Base-by-base conservation (phyloP, 2,888 invertebrate species). In the Lasioglossum marginatum region DNA sequence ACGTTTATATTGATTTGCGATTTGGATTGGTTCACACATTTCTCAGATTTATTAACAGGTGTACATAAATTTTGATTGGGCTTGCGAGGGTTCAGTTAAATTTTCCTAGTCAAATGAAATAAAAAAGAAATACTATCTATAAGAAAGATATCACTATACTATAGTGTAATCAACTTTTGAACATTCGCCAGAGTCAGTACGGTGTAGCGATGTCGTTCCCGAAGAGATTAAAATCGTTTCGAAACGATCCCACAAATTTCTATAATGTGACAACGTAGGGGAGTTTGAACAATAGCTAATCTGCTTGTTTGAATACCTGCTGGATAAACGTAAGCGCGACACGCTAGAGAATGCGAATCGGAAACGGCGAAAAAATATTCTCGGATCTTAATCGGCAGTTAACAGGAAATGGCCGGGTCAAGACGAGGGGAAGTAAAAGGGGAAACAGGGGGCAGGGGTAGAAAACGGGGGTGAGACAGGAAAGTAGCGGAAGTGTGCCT, bases 361-460 rank as follows among this genome's bases (percentile, higher is more conserved):
- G 57, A 31, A 27, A 40, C 8, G 43, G 71, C 4, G 19, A 66
- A 72, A 40, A 40, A 70, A 70, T n/a, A 70, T 70, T 40, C 77
- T 66, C 75, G 40, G 70, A 27, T 27, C 19, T 84, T 74, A 87
- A 91, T 91, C 86, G 89, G 63, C 45, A 70, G 31, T 86, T 70
- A 72, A 45, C 27, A 48, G 48, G 37, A 77, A 77, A 66, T n/a
- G n/a, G 57, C n/a, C 45, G 72, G 63, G 63, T 63, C 63, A 63
- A 63, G 63, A 63, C 63, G 31, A 31, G 63, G 16, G 31, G 63
- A 63, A 63, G 63, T 2, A 8, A 31, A n/a, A n/a, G 31, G 31
- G 16, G 63, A 31, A 31, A 60, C 14, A 14, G 27, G 60, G 60
- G 14, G 27, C 1, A 31, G 16, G 5, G 14, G 31, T 31, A 27